These are phyloP conservation scores for Sula dactylatra DNA, from an alignment of 2,113 vertebrate genomes.

Conservation along the genomic window DNA sequence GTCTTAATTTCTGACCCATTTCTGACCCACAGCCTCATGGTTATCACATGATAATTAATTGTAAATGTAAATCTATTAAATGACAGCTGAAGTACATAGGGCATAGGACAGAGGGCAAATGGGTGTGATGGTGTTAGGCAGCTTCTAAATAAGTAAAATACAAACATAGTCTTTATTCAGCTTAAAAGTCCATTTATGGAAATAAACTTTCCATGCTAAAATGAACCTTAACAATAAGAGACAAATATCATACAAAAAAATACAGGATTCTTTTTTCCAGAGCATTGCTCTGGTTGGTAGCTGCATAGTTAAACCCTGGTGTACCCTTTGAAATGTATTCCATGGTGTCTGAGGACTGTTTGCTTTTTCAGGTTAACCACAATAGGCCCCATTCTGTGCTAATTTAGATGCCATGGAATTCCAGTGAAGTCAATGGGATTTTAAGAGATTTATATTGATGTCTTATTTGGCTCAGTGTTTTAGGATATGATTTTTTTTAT, in stretches of 20 bases:
- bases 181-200: neutral
- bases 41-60: constrained; percentile 14
- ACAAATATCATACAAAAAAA: neutral
- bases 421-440: neutral
- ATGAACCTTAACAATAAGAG: neutral
- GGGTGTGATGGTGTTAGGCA: neutral
- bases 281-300: neutral
- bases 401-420: neutral
- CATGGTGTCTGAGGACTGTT: neutral
- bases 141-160: neutral
- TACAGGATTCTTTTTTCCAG: neutral
- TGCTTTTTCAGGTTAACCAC: neutral
- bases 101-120: neutral
- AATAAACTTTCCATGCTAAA: neutral
- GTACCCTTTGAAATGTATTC: neutral
- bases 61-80: constrained; percentile 49
- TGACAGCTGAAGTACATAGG: neutral
- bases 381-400: neutral
- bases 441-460: neutral
- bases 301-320: neutral
- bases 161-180: neutral
- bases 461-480: neutral
- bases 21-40: neutral
- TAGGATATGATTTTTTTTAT: neutral
- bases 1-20: constrained; percentile 26